phyloP scores from a whole-genome alignment of 2,888 invertebrate genomes.

The Apodemia mormo region DNA sequence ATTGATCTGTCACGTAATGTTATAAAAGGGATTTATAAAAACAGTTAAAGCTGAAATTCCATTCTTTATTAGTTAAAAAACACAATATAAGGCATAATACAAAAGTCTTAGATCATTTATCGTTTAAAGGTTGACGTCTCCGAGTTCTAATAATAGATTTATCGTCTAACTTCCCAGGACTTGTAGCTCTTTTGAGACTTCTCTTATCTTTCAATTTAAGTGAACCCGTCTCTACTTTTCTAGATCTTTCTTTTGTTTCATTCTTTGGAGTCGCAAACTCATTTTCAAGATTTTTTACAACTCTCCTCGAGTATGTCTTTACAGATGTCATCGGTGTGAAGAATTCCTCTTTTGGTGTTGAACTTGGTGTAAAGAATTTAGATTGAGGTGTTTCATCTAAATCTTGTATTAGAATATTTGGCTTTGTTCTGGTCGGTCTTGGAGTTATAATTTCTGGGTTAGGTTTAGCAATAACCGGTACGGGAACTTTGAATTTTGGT shows the following conservation, averaged over 20 bases:
- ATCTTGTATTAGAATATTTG: conserved; percentile 44
- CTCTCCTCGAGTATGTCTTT: conserved; percentile 54
- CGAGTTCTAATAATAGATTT: conserved; percentile 40
- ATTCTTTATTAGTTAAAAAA: no score
- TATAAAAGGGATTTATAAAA: no score
- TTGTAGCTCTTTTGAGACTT: conserved; percentile 51
- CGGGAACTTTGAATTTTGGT: conserved; percentile 63
- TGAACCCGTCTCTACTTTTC: conserved; percentile 33
- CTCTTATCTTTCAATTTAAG: conserved; percentile 41
- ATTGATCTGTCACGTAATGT: no score
- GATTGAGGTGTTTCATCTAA: conserved; percentile 38
- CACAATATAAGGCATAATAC: not conserved
- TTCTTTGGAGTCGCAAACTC: conserved; percentile 56
- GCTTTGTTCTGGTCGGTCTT: conserved; percentile 41
- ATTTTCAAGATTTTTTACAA: conserved; percentile 63
- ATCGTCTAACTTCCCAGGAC: conserved; percentile 56
- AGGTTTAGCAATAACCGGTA: conserved; percentile 50
- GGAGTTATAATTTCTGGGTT: conserved; percentile 58
- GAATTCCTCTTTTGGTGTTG: conserved; percentile 54
- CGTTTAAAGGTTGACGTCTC: conserved; percentile 33
- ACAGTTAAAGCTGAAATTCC: no score
- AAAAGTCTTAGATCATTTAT: conserved; percentile 29
- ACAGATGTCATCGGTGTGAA: conserved; percentile 61
- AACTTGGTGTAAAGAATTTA: conserved; percentile 55
- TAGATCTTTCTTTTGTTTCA: conserved; percentile 20